Evolutionary conservation across 2,113 vertebrate genomes (phyloP), one percentile per base, ranked within the genome.

Genomic region (Reinhardtius hippoglossoides): DNA sequence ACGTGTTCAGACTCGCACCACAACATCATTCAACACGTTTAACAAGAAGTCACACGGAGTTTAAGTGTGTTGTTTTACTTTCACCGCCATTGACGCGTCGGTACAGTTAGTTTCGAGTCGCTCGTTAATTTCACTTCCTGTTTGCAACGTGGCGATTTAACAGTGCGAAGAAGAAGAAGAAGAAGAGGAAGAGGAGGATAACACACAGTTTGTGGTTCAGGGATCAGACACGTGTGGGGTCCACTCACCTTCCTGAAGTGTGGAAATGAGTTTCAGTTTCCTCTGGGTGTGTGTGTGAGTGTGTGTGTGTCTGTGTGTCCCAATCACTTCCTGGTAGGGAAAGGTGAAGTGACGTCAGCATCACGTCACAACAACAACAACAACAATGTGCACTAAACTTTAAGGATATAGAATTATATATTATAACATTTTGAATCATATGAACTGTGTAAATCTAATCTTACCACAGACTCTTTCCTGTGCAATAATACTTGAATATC

Each of bases 311-410:
- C 71, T 4, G 27, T 31, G 50, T 66, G 65, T 74, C 76, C 23
- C 9, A 63, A 48, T 67, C 58, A 78, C 89, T 92, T 93, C 92
- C 92, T 91, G 91, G 87, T 87, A 9, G 40, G 56, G 2, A 9
- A 26, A 35, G 63, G 54, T 56, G 54, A 81, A 79, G 85, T 88
- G 71, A 74, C 52, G 50, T 79, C 75, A 24, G 62, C 61, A 70
- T 64, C 72, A 68, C 87, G 83, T 88, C 20, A 57, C 56, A 57
- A 57, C 21, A 1, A 0, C 27, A 27, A 27, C 27, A 7, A 6
- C 27, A 31, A 31, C 31, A 31, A 7, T 31, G 31, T 31, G 31
- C 31, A 31, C 31, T 31, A 1, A 31, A 16, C 56, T 24, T 50
- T 50, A 18, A 50, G 6, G 5, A 31, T 31, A 31, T 31, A 1